Evolutionary conservation across 2,888 invertebrate genomes (phyloP).

Genomic region (Phoronis australis): DNA sequence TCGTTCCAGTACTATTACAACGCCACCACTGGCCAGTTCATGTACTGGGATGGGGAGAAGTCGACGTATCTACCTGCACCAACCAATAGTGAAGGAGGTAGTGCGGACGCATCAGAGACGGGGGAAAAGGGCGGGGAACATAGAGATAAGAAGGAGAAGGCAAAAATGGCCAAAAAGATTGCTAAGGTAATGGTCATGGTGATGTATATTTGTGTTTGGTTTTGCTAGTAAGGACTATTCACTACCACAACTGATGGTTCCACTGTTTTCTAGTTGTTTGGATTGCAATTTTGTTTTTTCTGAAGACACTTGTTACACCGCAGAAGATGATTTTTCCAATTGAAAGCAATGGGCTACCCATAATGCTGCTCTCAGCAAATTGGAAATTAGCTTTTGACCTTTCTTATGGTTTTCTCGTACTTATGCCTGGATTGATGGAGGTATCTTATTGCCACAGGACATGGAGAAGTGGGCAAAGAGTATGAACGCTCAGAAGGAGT

Average conservation of each 20-base stretch:
- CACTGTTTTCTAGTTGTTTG: no score
- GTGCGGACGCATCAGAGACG: constrained; percentile 3
- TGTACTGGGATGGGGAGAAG: constrained; percentile 80
- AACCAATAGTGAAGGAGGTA: constrained; percentile 9
- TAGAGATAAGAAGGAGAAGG: constrained; percentile 78
- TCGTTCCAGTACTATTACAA: constrained; percentile 79
- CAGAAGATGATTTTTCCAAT: no score
- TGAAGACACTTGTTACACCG: no score
- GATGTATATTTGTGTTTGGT: no score
- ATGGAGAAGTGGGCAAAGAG: constrained; percentile 96
- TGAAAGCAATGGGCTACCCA: no score
- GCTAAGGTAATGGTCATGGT: no score
- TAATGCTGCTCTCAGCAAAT: no score
- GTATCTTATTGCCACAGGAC: constrained; percentile 55
- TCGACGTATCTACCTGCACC: constrained; percentile 48
- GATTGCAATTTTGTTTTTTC: no score
- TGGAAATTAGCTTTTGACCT: no score
- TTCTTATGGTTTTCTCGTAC: no score
- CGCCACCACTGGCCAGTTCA: constrained; percentile 79
- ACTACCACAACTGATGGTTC: no score
- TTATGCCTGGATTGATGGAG: not conserved
- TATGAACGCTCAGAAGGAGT: constrained; percentile 83
- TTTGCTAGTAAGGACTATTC: no score
- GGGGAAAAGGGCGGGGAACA: constrained; percentile 17
- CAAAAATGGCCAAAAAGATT: constrained; percentile 94